Evolutionary conservation across 2,113 vertebrate genomes (phyloP).

Genomic region (Brienomyrus brachyistius): DNA sequence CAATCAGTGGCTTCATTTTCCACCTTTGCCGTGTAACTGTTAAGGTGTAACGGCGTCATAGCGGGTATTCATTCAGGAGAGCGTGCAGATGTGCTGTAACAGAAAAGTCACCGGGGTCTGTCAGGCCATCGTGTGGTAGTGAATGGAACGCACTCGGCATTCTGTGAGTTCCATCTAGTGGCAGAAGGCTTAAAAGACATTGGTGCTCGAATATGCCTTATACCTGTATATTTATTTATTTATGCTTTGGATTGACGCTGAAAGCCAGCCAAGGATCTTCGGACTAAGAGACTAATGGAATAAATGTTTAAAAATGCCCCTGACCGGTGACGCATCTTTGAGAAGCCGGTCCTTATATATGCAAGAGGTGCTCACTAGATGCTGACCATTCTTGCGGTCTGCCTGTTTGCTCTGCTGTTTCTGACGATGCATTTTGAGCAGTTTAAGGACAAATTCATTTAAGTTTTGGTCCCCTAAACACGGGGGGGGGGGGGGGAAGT

Average conservation of each 20-base stretch:
- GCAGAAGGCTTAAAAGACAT: background rate
- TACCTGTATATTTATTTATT: background rate
- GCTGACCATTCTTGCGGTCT: background rate
- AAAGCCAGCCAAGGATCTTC: background rate
- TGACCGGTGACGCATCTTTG: background rate
- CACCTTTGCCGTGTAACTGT: background rate
- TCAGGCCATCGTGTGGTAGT: background rate
- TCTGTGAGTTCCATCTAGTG: constrained; percentile 20
- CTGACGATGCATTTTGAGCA: background rate
- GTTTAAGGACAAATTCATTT: background rate
- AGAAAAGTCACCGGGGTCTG: background rate
- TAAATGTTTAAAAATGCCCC: background rate
- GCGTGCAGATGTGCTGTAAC: background rate
- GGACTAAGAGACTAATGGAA: background rate
- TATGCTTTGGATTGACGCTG: background rate
- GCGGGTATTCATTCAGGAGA: background rate
- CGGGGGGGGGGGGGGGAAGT: no score
- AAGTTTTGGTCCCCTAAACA: background rate
- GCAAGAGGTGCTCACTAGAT: background rate
- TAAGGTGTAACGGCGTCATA: background rate
- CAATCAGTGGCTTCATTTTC: background rate
- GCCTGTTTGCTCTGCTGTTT: background rate
- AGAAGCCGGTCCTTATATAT: background rate
- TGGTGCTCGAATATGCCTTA: background rate
- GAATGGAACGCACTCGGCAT: background rate